Conservation (phyloP, 2,888 invertebrate genomes). For the Lissonota sp. region DNA sequence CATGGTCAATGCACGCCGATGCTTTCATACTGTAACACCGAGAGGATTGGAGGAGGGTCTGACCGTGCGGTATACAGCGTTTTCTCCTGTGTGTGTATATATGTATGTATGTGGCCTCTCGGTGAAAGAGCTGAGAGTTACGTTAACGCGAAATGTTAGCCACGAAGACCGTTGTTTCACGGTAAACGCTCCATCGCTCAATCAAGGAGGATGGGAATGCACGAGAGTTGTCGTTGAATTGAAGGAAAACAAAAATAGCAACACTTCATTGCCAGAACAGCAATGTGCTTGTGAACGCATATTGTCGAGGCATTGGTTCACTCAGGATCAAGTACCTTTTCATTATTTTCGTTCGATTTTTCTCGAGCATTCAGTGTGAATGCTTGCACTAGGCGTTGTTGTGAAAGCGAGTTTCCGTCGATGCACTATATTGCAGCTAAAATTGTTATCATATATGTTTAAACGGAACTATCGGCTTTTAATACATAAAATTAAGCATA, state of each 20-base stretch:
- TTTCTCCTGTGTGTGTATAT: conserved; percentile 30
- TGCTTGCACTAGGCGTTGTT: neutral
- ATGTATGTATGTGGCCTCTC: neutral
- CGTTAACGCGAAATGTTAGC: conserved; percentile 57
- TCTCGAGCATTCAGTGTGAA: neutral
- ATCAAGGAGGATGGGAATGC: neutral
- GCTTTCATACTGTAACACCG: conserved; percentile 44
- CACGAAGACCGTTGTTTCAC: conserved; percentile 45
- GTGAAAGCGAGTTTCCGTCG: neutral
- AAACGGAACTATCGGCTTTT: too few relatives aligned
- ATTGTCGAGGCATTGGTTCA: neutral
- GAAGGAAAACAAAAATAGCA: conserved; percentile 2
- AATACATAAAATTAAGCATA: too few relatives aligned
- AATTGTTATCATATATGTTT: too few relatives aligned
- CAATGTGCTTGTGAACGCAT: neutral
- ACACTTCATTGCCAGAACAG: conserved; percentile 22
- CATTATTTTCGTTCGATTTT: neutral
- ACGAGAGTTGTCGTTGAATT: conserved; percentile 17
- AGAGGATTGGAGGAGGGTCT: conserved; percentile 47
- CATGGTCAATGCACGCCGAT: conserved; percentile 45
- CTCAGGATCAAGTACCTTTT: neutral
- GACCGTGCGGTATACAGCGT: conserved; percentile 34
- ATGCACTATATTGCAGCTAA: too few relatives aligned
- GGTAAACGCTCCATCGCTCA: conserved; percentile 10
- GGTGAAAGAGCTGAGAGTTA: conserved; percentile 61